These are phyloP conservation scores for Zaprionus tsacasi DNA, from an alignment of 1,140 invertebrate species.

Conservation along the genomic window DNA sequence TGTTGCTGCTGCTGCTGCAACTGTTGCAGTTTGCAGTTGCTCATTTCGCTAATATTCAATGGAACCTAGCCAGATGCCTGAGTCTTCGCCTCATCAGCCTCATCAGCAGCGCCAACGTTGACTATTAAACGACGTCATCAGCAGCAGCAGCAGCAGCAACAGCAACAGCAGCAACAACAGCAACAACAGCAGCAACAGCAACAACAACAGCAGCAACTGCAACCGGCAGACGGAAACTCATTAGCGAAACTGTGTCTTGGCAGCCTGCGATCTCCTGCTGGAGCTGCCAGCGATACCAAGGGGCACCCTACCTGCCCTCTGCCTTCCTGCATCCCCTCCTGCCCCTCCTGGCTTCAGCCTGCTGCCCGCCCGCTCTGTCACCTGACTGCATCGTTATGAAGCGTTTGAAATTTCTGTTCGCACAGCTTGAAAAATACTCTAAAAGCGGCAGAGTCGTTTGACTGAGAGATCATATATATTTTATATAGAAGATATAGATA, in stretches of 20 bases:
- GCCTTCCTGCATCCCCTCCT: not conserved
- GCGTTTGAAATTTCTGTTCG: slow-evolving; percentile 38
- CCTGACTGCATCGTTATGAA: slow-evolving; percentile 63
- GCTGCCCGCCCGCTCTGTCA: slow-evolving; percentile 24
- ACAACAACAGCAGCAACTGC: slow-evolving; percentile 18
- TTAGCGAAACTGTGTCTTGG: slow-evolving; percentile 76
- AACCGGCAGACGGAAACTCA: slow-evolving; percentile 73
- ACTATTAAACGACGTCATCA: slow-evolving; percentile 67
- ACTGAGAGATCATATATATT: no score
- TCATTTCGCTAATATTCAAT: slow-evolving; percentile 47
- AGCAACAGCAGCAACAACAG: slow-evolving; percentile 15
- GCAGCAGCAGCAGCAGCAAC: slow-evolving; percentile 13
- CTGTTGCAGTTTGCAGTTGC: slow-evolving; percentile 19
- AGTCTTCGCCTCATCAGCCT: not conserved
- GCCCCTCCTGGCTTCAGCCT: not conserved
- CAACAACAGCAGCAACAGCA: slow-evolving; percentile 26
- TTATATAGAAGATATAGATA: no score
- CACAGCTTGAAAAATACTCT: slow-evolving; percentile 22
- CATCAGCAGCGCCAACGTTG: slow-evolving; percentile 45
- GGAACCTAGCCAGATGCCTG: slow-evolving; percentile 9
- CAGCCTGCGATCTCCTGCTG: slow-evolving; percentile 28
- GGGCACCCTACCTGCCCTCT: slow-evolving; percentile 1
- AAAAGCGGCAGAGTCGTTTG: not conserved
- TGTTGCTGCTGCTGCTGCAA: slow-evolving; percentile 9
- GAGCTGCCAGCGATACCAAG: slow-evolving; percentile 6